Evolutionary conservation across 2,113 vertebrate species (phyloP).

Genomic region (Saccopteryx leptura): DNA sequence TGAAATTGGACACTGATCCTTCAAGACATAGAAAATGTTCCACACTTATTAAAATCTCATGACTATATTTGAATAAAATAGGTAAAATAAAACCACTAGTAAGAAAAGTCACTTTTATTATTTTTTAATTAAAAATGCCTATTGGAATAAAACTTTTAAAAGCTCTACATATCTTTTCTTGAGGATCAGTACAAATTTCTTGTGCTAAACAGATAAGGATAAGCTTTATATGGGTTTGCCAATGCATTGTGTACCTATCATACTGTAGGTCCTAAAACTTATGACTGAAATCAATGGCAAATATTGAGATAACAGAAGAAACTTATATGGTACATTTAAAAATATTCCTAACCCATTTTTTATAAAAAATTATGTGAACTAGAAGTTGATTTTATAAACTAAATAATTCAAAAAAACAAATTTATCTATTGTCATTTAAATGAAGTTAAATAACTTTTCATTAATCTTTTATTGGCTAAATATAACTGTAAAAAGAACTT

Average conservation of each 20-base stretch:
- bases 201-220: conserved; percentile 73
- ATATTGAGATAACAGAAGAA: conserved; percentile 55
- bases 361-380: conserved; percentile 38
- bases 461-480: conserved; percentile 11
- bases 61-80: conserved; percentile 37
- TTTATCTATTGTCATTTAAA: conserved; percentile 32
- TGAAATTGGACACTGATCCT: conserved; percentile 91
- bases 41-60: conserved; percentile 39
- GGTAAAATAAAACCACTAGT: conserved; percentile 39
- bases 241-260: conserved; percentile 77
- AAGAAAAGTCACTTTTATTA: conserved; percentile 50
- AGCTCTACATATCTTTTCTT: conserved; percentile 73
- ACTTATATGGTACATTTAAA: neutral
- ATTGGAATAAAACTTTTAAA: conserved; percentile 39
- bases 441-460: conserved; percentile 41
- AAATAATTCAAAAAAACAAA: conserved; percentile 26
- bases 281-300: conserved; percentile 50
- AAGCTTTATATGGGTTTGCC: conserved; percentile 82
- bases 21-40: conserved; percentile 55
- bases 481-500: conserved; percentile 43
- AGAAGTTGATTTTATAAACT: conserved; percentile 26
- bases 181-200: conserved; percentile 90
- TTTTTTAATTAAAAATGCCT: conserved; percentile 58
- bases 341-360: conserved; percentile 8
- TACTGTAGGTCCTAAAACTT: conserved; percentile 87